These are phyloP conservation scores for Sinopyrophorus schimmeli DNA, from an alignment of 2,888 invertebrate genomes.

Conservation along the genomic window DNA sequence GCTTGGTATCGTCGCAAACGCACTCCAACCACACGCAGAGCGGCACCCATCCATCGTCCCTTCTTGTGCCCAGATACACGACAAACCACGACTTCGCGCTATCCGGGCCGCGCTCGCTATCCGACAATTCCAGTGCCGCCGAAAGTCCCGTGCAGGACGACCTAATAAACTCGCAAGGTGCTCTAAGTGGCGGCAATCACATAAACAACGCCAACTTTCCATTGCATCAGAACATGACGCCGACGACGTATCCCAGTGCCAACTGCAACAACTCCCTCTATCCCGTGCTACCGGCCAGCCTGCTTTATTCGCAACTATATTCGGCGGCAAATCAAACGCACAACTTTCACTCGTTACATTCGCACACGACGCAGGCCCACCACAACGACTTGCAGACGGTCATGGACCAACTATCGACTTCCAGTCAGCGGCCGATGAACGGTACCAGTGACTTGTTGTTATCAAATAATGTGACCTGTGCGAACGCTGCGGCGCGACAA, in stretches of 20 bases:
- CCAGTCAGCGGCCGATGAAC: conserved; percentile 60
- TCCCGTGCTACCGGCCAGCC: conserved; percentile 78
- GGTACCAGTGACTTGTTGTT: conserved; percentile 57
- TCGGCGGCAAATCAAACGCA: conserved; percentile 77
- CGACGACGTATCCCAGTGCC: conserved; percentile 58
- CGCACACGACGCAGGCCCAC: conserved; percentile 60
- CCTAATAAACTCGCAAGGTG: conserved; percentile 66
- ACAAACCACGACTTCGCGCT: conserved; percentile 69
- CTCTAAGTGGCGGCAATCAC: conserved; percentile 60
- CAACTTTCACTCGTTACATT: conserved; percentile 71
- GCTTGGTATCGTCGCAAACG: conserved; percentile 63
- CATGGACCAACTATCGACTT: conserved; percentile 75
- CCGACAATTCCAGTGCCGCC: conserved; percentile 81
- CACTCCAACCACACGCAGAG: conserved; percentile 58
- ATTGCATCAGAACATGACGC: conserved; percentile 56
- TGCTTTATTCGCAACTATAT: conserved; percentile 82
- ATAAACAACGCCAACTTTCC: conserved; percentile 67
- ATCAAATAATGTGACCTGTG: conserved; percentile 62
- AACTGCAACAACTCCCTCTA: conserved; percentile 75
- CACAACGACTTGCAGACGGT: conserved; percentile 73
- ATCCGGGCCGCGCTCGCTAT: conserved; percentile 74
- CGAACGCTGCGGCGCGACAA: conserved; percentile 63
- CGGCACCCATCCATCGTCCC: conserved; percentile 54
- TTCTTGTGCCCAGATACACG: conserved; percentile 69
- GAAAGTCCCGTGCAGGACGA: conserved; percentile 84